Base-by-base conservation (phyloP, 2,888 invertebrate genomes). In the Acrobasis repandana region DNA sequence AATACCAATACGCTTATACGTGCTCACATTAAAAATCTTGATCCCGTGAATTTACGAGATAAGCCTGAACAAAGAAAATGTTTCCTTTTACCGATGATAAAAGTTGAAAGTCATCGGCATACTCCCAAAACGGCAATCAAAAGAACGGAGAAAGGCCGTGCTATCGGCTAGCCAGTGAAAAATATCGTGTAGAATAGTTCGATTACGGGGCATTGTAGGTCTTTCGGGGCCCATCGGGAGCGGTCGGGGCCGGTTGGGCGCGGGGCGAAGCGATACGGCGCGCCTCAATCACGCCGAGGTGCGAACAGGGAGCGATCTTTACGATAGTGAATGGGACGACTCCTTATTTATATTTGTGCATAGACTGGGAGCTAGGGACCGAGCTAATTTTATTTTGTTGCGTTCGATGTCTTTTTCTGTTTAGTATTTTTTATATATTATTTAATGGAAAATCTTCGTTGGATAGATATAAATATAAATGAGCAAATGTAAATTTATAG, bases 111-210 rank as follows among this genome's bases (percentile, higher is more conserved):
- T 63, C 63, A 63, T 56, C 56, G 61, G 59, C 58, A 11, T 47
- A 60, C 46, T 65, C 65, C 63, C 65, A 57, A 56, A 62, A 51
- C 63, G 63, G 62, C 65, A 62, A 65, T 65, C 62, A 60, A 52
- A 34, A 61, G 59, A 51, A 49, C n/a, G 56, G 34, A 56, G 52
- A 52, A 14, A 36, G 59, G 61, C 34, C 38, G 46, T 20, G 51
- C 52, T 58, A 63, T 61, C 58, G 52, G 38, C 56, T 51, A 34
- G 56, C 58, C 60, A 34, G 56, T 59, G 62, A 60, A 62, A 62
- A 62, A 62, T 62, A 62, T 62, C 59, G 62, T 36, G 54, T 52
- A 50, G 50, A 62, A 56, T 62, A 59, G 59, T 62, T 60, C 56
- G 59, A 56, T 62, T 62, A 61, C 60, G 52, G 46, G 34, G 52